Evolutionary conservation across 2,888 invertebrate species (phyloP).

Genomic region (Oxycera nigricornis): DNA sequence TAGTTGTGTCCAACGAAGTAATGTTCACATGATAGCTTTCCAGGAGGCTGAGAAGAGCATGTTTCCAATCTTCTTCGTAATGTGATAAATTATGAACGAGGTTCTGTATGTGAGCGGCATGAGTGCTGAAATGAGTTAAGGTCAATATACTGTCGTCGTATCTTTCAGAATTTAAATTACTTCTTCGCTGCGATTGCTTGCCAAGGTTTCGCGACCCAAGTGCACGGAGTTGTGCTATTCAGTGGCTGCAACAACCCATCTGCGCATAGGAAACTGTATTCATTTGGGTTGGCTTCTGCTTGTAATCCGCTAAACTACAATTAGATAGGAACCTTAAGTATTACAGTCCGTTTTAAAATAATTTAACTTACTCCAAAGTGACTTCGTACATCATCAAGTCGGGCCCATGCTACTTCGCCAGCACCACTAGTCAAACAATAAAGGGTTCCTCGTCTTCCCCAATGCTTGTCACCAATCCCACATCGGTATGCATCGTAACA

Average conservation of each 20-base stretch:
- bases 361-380: slow-evolving; percentile 69
- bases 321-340: slow-evolving; percentile 14
- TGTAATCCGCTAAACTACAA: slow-evolving; percentile 58
- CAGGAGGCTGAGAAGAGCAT: slow-evolving; percentile 68
- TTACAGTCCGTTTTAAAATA: background rate
- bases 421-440: slow-evolving; percentile 78
- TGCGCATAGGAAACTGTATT: slow-evolving; percentile 77
- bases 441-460: slow-evolving; percentile 82
- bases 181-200: slow-evolving; percentile 72
- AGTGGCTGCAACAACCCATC: slow-evolving; percentile 74
- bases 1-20: slow-evolving; percentile 66
- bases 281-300: slow-evolving; percentile 60
- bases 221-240: slow-evolving; percentile 69
- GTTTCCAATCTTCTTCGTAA: slow-evolving; percentile 64
- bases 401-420: slow-evolving; percentile 85
- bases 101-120: slow-evolving; percentile 65
- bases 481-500: slow-evolving; percentile 72
- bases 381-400: slow-evolving; percentile 70
- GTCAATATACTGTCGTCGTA: too few relatives aligned
- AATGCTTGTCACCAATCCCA: slow-evolving; percentile 75
- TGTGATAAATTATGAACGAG: slow-evolving; percentile 62
- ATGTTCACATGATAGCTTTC: slow-evolving; percentile 67
- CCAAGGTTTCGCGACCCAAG: slow-evolving; percentile 83
- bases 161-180: slow-evolving; percentile 18
- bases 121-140: slow-evolving; percentile 45